These are phyloP conservation scores for Apis florea DNA, from an alignment of 1,140 invertebrate species.

Conservation along the genomic window DNA sequence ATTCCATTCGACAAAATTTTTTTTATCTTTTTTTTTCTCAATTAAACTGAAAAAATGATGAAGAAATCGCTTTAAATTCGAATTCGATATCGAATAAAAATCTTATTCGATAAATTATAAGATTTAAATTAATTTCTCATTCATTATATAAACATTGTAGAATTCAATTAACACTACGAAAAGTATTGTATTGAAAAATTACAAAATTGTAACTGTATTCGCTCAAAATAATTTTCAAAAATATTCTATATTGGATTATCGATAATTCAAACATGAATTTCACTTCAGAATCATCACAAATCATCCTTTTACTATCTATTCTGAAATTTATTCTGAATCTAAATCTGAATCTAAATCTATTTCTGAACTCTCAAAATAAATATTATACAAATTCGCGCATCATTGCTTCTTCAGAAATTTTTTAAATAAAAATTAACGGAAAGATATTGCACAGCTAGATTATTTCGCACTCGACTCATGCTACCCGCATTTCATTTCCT, in stretches of 20 bases:
- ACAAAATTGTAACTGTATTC: neutral
- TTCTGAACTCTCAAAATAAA: neutral
- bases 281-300: too few species aligned
- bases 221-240: neutral
- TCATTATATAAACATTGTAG: neutral
- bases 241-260: neutral
- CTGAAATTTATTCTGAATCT: too few species aligned
- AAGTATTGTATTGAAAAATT: neutral
- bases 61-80: too few species aligned
- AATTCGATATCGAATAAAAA: too few species aligned
- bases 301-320: neutral
- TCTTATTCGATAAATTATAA: too few species aligned
- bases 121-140: neutral
- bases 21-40: neutral
- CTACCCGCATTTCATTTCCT: neutral
- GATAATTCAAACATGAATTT: neutral
- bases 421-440: too few species aligned
- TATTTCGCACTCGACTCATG: neutral
- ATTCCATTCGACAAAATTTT: neutral
- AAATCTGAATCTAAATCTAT: too few species aligned
- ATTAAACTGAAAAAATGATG: neutral
- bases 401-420: neutral
- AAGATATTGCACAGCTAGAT: neutral
- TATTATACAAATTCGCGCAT: constrained; percentile 7
- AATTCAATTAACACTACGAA: neutral